These are phyloP conservation scores for Reticulitermes lucifugus DNA, from an alignment of 2,888 invertebrate species.

Conservation along the genomic window DNA sequence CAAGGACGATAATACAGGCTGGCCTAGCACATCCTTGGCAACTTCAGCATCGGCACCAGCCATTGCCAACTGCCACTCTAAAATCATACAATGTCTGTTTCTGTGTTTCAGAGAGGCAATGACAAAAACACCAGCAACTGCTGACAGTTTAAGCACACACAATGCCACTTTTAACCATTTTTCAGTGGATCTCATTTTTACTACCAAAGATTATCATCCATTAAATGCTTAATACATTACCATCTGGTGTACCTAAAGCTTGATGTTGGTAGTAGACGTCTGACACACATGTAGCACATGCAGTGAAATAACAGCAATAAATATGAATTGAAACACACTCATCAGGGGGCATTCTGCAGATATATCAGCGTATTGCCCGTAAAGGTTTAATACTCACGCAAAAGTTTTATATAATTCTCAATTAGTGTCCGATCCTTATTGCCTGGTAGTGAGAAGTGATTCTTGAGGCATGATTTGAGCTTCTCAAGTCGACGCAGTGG, in stretches of 20 bases:
- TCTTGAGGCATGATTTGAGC: constrained; percentile 64
- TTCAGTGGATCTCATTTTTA: no score
- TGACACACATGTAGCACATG: no score
- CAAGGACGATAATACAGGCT: constrained; percentile 67
- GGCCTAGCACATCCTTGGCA: constrained; percentile 57
- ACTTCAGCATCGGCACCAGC: constrained; percentile 59
- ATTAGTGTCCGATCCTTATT: constrained; percentile 61
- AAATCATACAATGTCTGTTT: constrained; percentile 23
- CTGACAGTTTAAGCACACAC: neutral
- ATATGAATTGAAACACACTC: no score
- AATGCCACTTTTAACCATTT: neutral
- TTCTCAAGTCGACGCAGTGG: constrained; percentile 64
- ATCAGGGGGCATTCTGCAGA: no score
- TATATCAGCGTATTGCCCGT: no score
- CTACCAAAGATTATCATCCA: no score
- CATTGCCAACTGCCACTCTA: constrained; percentile 72
- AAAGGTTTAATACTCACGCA: constrained; percentile 61
- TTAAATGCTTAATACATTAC: no score
- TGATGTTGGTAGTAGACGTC: no score
- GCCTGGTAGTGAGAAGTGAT: constrained; percentile 67
- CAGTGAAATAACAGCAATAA: no score
- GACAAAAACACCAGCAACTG: no score
- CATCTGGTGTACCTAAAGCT: no score
- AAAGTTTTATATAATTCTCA: constrained; percentile 66
- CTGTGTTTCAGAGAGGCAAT: no score